A percentile compares a stretch with the other conserved stretches of the same genome.
Evolutionary conservation across 2,888 invertebrate species (phyloP).

Genomic region (Agonopterix subpropinquella): DNA sequence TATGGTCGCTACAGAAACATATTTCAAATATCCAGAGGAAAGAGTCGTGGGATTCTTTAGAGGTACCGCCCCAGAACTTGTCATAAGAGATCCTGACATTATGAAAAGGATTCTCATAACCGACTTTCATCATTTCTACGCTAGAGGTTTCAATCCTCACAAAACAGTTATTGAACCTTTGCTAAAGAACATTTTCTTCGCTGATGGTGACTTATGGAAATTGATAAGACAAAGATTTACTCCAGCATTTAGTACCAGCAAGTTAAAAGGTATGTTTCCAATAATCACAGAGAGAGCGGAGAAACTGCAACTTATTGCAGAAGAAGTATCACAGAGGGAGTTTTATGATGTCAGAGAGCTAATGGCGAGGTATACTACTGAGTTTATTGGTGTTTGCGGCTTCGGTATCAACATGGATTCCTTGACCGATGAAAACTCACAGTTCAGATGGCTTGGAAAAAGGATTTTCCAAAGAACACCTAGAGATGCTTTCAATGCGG

Average conservation of each 20-base stretch:
- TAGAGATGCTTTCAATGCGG: slow-evolving; percentile 36
- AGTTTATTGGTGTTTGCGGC: slow-evolving; percentile 60
- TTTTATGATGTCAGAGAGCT: slow-evolving; percentile 53
- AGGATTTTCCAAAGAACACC: slow-evolving; percentile 48
- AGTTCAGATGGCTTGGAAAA: slow-evolving; percentile 53
- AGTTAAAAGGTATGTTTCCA: slow-evolving; percentile 61
- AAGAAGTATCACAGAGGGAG: slow-evolving; percentile 35
- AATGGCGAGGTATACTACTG: slow-evolving; percentile 63
- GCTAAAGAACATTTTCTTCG: slow-evolving; percentile 54
- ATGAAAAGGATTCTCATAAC: slow-evolving; percentile 49
- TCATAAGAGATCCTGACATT: slow-evolving; percentile 56
- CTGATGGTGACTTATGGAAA: slow-evolving; percentile 59
- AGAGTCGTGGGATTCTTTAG: slow-evolving; percentile 56
- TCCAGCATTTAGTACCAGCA: slow-evolving; percentile 56
- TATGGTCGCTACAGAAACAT: slow-evolving; percentile 47
- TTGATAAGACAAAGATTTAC: slow-evolving; percentile 56
- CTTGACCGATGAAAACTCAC: slow-evolving; percentile 48
- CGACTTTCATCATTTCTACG: slow-evolving; percentile 50
- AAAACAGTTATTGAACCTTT: slow-evolving; percentile 52
- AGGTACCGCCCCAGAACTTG: slow-evolving; percentile 43
- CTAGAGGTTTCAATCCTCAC: slow-evolving; percentile 48
- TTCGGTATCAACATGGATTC: slow-evolving; percentile 60
- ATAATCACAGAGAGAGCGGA: slow-evolving; percentile 55
- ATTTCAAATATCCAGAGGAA: slow-evolving; percentile 51
- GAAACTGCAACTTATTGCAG: slow-evolving; percentile 45